These are phyloP conservation scores for Linnaemya vulpina DNA, from an alignment of 2,888 invertebrate species.

Conservation along the genomic window DNA sequence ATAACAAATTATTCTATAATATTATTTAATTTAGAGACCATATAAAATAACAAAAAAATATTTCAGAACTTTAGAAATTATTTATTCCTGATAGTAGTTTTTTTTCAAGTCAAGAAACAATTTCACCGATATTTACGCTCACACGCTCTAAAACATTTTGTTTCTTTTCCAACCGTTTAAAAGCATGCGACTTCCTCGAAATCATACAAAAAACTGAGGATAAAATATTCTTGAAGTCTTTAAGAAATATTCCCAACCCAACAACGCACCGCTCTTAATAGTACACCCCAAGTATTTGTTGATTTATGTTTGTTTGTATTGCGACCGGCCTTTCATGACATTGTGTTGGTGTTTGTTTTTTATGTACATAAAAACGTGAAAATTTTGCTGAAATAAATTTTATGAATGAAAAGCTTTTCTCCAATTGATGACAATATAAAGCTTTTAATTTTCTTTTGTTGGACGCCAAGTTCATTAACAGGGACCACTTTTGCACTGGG, in stretches of 20 bases:
- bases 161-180: background rate
- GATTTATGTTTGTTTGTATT: background rate
- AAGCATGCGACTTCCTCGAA: background rate
- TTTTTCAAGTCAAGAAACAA: background rate
- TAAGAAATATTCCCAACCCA: background rate
- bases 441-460: background rate
- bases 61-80: background rate
- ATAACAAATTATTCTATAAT: too few relatives aligned
- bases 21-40: too few relatives aligned
- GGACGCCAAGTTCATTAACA: background rate
- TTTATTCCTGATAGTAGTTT: too few relatives aligned
- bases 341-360: background rate
- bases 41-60: background rate
- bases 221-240: constrained; percentile 10
- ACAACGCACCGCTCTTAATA: background rate
- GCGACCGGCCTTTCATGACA: background rate
- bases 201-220: constrained; percentile 29
- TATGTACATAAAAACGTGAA: background rate
- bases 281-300: background rate
- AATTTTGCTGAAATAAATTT: background rate
- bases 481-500: too few relatives aligned
- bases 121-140: background rate
- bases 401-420: constrained; percentile 54
- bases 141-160: background rate
- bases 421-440: too few relatives aligned